Evolutionary conservation across 2,888 invertebrate species (phyloP).

Genomic region (Parelbella ahira): DNA sequence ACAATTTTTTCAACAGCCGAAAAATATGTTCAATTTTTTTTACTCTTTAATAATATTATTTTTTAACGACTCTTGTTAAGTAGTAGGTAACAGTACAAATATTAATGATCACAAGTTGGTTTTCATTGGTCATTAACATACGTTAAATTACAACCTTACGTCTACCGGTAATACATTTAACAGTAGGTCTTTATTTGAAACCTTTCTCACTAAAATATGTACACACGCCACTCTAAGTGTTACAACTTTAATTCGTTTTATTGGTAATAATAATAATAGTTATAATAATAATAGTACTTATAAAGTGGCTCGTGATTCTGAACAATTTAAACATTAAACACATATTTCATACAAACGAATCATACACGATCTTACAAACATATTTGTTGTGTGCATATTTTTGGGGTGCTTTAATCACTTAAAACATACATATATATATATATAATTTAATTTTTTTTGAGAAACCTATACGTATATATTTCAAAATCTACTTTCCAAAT

Average conservation of each 20-base stretch:
- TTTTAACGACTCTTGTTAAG: slow-evolving; percentile 82
- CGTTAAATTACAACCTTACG: slow-evolving; percentile 76
- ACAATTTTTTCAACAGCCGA: slow-evolving; percentile 81
- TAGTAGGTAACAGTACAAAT: slow-evolving; percentile 82
- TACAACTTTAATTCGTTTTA: slow-evolving; percentile 26
- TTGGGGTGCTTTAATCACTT: slow-evolving; percentile 51
- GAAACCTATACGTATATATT: slow-evolving; percentile 68
- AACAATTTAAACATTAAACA: slow-evolving; percentile 11
- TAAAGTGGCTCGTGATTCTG: slow-evolving; percentile 15
- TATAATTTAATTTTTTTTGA: slow-evolving; percentile 68
- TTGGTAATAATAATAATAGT: slow-evolving; percentile 26
- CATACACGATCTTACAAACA: no score
- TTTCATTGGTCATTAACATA: slow-evolving; percentile 82
- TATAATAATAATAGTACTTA: no score
- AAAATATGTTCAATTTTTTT: slow-evolving; percentile 81
- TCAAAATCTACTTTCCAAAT: slow-evolving; percentile 80
- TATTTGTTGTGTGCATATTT: slow-evolving; percentile 63
- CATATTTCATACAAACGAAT: no score
- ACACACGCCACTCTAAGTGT: slow-evolving; percentile 37
- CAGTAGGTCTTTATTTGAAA: slow-evolving; percentile 68
- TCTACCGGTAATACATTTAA: slow-evolving; percentile 72
- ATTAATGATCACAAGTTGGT: slow-evolving; percentile 82
- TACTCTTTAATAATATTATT: slow-evolving; percentile 79
- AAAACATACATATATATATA: no score
- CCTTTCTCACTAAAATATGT: slow-evolving; percentile 60